phyloP scores from a whole-genome alignment of 1,140 invertebrate species.

The Hylaeus volcanicus region DNA sequence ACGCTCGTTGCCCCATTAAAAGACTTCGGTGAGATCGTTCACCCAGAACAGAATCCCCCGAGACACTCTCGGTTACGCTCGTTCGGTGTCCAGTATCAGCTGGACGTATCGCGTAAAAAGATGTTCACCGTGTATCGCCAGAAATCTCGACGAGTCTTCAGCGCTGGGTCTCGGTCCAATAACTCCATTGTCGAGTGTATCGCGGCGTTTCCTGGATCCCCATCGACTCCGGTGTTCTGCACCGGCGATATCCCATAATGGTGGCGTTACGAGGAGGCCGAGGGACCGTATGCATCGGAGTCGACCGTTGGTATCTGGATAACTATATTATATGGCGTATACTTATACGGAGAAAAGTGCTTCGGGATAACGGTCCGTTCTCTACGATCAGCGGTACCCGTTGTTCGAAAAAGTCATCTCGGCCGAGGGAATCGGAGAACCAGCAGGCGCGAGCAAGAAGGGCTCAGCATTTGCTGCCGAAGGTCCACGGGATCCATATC shows the following conservation, averaged over 20 bases:
- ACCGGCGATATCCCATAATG: slow-evolving; percentile 56
- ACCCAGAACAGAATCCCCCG: neutral
- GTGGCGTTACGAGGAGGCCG: slow-evolving; percentile 46
- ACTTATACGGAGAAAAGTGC: slow-evolving; percentile 68
- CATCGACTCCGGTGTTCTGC: slow-evolving; percentile 61
- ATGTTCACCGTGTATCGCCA: slow-evolving; percentile 6
- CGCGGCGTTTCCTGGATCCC: slow-evolving; percentile 49
- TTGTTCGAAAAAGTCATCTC: slow-evolving; percentile 69
- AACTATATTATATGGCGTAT: slow-evolving; percentile 72
- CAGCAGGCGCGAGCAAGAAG: slow-evolving; percentile 58
- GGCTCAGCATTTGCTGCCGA: slow-evolving; percentile 38
- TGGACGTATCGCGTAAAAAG: neutral
- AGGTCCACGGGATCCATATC: slow-evolving; percentile 45
- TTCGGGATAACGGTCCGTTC: slow-evolving; percentile 68
- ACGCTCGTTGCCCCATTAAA: neutral
- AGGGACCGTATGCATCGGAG: slow-evolving; percentile 52
- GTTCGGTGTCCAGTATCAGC: neutral
- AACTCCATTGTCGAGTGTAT: slow-evolving; percentile 53
- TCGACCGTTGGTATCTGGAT: slow-evolving; percentile 57
- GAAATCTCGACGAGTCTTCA: slow-evolving; percentile 28
- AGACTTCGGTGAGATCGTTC: neutral
- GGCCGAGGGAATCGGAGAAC: slow-evolving; percentile 16
- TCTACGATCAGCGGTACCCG: slow-evolving; percentile 70
- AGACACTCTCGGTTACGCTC: neutral
- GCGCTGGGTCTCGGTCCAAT: slow-evolving; percentile 35